A percentile compares a stretch with the other conserved stretches of the same genome.
Conservation (phyloP, 2,113 vertebrate species). For the Strix aluco region DNA sequence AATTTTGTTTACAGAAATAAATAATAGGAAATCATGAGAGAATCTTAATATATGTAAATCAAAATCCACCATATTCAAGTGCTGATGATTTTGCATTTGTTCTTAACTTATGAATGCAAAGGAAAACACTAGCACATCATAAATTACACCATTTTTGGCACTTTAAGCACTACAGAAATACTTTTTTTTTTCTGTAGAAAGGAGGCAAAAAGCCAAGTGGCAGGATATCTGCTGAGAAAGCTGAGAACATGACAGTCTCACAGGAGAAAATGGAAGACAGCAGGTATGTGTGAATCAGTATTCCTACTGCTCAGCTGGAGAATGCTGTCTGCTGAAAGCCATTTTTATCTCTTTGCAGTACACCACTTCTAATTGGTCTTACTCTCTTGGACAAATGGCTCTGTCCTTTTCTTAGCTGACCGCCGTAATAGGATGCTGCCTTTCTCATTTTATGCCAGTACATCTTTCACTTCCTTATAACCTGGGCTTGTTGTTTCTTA, state of each 20-base stretch:
- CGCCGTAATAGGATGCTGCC: background rate
- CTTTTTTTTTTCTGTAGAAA: constrained; percentile 30
- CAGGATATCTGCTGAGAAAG: constrained; percentile 64
- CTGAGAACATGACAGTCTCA: constrained; percentile 62
- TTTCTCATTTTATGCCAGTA: background rate
- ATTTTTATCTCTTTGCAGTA: background rate
- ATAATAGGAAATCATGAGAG: constrained; percentile 23
- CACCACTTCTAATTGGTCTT: background rate
- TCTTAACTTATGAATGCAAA: constrained; percentile 47
- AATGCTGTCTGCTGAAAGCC: background rate
- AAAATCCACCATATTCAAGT: constrained; percentile 26
- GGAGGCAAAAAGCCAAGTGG: constrained; percentile 62
- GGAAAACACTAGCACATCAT: constrained; percentile 57
- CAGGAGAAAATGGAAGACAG: constrained; percentile 64
- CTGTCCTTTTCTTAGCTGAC: background rate
- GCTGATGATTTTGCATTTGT: constrained; percentile 57
- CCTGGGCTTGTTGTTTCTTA: background rate
- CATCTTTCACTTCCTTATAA: background rate
- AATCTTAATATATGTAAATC: constrained; percentile 42
- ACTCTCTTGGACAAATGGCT: background rate
- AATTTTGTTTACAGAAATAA: constrained; percentile 38
- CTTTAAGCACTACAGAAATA: constrained; percentile 42
- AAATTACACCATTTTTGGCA: constrained; percentile 53
- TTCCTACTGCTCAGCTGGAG: constrained; percentile 46
- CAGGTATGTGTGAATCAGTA: constrained; percentile 68